Conservation (phyloP, 2,797 vertebrate species). For the Galaxias olidus region DNA sequence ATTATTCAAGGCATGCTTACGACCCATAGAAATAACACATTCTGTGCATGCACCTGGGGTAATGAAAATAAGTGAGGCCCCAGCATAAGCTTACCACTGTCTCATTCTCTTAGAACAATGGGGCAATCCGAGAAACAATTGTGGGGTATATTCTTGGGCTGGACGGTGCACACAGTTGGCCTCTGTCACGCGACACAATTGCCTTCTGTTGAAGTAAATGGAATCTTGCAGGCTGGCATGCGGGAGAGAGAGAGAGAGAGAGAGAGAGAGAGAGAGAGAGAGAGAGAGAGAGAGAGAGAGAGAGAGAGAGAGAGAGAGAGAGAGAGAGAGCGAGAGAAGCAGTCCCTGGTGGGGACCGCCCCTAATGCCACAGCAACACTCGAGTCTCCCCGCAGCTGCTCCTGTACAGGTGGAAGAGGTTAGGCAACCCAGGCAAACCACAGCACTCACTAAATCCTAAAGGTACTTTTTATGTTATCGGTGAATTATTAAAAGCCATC, state of each 20-base stretch:
- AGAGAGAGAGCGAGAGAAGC: neutral
- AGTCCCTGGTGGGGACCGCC: neutral
- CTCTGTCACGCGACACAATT: conserved; percentile 4
- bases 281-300: neutral
- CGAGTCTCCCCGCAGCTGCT: too few species aligned
- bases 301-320: too few species aligned
- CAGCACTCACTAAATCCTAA: too few species aligned
- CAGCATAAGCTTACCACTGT: conserved; percentile 23
- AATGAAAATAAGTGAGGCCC: conserved; percentile 24
- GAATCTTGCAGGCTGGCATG: conserved; percentile 14
- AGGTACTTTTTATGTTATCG: too few species aligned
- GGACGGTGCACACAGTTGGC: neutral
- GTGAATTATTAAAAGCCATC: too few species aligned
- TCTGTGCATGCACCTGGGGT: conserved; percentile 22
- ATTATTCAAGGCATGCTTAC: conserved; percentile 59
- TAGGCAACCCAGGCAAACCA: too few species aligned
- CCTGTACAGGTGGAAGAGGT: too few species aligned
- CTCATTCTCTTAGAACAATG: conserved; percentile 20
- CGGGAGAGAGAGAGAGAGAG: neutral
- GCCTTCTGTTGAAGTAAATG: conserved; percentile 17
- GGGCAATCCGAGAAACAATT: conserved; percentile 17
- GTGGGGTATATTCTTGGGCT: neutral
- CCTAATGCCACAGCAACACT: too few species aligned
- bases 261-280: neutral
- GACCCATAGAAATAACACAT: conserved; percentile 47